Conservation (phyloP, 2,797 vertebrate genomes). For the Ambastaia sidthimunki region DNA sequence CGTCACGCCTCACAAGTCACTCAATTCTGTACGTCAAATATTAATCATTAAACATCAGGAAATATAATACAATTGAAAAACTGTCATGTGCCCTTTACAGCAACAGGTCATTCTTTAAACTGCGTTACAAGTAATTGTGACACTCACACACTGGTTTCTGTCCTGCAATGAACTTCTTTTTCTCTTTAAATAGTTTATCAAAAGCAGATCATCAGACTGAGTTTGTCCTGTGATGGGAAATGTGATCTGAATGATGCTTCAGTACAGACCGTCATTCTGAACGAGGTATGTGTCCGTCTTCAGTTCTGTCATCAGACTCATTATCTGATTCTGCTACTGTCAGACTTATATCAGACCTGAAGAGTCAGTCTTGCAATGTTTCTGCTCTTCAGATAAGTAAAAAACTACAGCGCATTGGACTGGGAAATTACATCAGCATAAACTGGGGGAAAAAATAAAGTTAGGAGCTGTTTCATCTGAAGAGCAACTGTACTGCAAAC, state of each 20-base stretch:
- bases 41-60: too few species aligned
- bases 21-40: too few species aligned
- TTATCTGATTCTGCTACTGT: not conserved
- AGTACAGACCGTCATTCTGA: constrained; percentile 1
- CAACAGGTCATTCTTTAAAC: not conserved
- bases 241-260: not conserved
- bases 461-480: not conserved
- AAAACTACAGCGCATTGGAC: constrained; percentile 3
- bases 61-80: too few species aligned
- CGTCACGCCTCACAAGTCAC: too few species aligned
- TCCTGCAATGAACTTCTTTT: not conserved
- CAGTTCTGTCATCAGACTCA: not conserved
- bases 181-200: not conserved
- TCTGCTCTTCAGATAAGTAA: constrained; percentile 5
- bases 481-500: not conserved
- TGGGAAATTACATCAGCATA: constrained; percentile 7
- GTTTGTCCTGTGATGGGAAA: constrained; percentile 8
- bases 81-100: too few species aligned
- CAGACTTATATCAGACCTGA: too few species aligned
- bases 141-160: too few species aligned
- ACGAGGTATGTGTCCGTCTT: not conserved
- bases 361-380: too few species aligned
- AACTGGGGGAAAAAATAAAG: not conserved
- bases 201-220: not conserved
- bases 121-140: not conserved